Conservation (phyloP, 2,797 vertebrate species). For the Ptychobarbus kaznakovi region DNA sequence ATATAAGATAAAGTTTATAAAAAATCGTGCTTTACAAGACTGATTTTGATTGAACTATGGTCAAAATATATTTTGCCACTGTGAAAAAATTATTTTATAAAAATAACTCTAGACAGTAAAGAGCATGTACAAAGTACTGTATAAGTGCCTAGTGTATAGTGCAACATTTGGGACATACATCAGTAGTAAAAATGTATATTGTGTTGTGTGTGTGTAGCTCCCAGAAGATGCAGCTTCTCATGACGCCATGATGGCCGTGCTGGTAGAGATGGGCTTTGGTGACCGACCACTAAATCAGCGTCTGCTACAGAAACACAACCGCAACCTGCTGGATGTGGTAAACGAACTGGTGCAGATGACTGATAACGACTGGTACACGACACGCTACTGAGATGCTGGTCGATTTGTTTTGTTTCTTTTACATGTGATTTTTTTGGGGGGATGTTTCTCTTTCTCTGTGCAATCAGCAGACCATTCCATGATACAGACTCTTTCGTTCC, state of each 20-base stretch:
- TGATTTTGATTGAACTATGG: neutral
- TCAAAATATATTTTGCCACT: neutral
- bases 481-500: constrained; percentile 51
- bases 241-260: constrained; percentile 87
- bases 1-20: neutral
- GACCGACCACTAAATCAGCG: constrained; percentile 86
- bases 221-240: constrained; percentile 82
- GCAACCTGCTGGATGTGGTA: constrained; percentile 90
- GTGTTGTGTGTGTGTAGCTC: constrained; percentile 65
- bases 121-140: neutral
- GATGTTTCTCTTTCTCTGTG: constrained; percentile 26
- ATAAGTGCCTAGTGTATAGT: neutral
- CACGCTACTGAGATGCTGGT: constrained; percentile 79
- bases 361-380: constrained; percentile 88
- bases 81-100: no score
- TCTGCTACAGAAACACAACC: constrained; percentile 88
- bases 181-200: neutral
- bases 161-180: neutral
- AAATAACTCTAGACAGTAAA: neutral
- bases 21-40: neutral
- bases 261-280: constrained; percentile 96
- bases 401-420: neutral
- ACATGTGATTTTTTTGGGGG: neutral
- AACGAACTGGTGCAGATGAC: constrained; percentile 90
- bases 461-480: constrained; percentile 22